Evolutionary conservation across 2,888 invertebrate species (phyloP), one percentile per base, ranked within the genome.

Genomic region (Abscondita cerata): DNA sequence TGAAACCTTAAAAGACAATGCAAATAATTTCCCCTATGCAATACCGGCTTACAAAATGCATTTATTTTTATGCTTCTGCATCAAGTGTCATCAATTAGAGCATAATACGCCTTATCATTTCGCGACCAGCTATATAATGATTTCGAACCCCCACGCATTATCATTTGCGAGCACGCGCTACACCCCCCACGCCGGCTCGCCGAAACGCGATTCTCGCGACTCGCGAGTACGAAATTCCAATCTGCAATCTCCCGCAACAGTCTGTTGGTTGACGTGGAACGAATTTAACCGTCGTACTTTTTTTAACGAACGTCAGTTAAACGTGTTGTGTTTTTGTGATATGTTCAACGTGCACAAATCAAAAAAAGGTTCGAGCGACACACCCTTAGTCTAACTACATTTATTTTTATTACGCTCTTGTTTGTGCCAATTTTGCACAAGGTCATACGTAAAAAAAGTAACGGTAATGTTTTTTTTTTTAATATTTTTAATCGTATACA

Each of bases 91-190:
- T 75, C 75, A 74, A 75, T 75, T 75, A 75, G 70, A 67, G 68
- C 60, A 71, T 75, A 74, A 74, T 75, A 70, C 68, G 70, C 71
- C 72, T 74, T 74, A 75, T 75, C 74, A 68, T 69, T 65, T 70
- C 59, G 64, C 69, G 67, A 62, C 68, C 72, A 69, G 66, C 66
- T 60, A 63, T 66, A 60, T 63, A 66, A 63, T 66, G 66, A 60
- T 66, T 66, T 55, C 60, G 54, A 52, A 63, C 63, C 59, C 62
- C 59, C 59, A 48, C 54, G 47, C 54, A 57, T 53, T 68, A 67
- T 67, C 67, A 57, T 36, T 54, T 56, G 57, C 52, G 68, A 70
- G 69, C 69, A 70, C 69, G 69, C 69, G 69, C 69, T 62, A 54
- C 52, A 52, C 59, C 58, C 6, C 62, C 60, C 69, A 64, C 67